Percentiles rank a stretch among this genome's conserved stretches.
These are phyloP conservation scores for Mus caroli DNA, from an alignment of 2,797 vertebrate species.

Conservation along the genomic window DNA sequence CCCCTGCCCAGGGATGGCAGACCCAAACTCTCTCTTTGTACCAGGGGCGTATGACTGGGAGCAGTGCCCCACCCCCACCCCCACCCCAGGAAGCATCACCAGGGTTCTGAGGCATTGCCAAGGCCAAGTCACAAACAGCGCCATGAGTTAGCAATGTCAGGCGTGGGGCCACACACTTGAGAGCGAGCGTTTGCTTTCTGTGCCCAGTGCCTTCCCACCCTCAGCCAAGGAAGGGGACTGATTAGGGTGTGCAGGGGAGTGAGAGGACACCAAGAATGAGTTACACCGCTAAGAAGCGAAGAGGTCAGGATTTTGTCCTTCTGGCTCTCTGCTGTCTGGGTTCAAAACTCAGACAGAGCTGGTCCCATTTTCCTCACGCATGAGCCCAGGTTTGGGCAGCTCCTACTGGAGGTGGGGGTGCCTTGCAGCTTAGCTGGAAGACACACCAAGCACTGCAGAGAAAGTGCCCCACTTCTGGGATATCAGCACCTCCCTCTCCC, in stretches of 20 bases:
- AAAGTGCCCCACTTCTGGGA: background rate
- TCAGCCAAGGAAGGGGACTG: background rate
- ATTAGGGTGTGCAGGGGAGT: accelerated
- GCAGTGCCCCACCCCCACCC: background rate
- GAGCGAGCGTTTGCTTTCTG: background rate
- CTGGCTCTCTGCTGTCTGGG: background rate
- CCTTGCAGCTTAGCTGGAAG: background rate
- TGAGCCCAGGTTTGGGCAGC: background rate
- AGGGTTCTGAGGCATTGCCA: slow-evolving; percentile 33
- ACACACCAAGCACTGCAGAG: background rate
- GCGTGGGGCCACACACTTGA: background rate
- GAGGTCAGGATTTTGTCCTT: background rate
- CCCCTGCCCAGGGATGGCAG: slow-evolving; percentile 5
- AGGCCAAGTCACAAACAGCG: slow-evolving; percentile 62
- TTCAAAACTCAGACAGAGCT: background rate
- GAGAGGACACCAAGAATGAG: background rate
- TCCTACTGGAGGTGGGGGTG: background rate
- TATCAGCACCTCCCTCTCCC: background rate
- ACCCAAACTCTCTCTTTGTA: background rate
- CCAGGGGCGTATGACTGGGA: background rate
- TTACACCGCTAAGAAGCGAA: background rate
- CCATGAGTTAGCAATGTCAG: background rate
- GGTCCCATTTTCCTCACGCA: background rate
- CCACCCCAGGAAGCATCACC: background rate
- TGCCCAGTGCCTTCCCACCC: background rate